Evolutionary conservation across 2,113 vertebrate genomes (phyloP), one percentile per base, ranked within the genome.

Genomic region (Amblyornis subalaris): DNA sequence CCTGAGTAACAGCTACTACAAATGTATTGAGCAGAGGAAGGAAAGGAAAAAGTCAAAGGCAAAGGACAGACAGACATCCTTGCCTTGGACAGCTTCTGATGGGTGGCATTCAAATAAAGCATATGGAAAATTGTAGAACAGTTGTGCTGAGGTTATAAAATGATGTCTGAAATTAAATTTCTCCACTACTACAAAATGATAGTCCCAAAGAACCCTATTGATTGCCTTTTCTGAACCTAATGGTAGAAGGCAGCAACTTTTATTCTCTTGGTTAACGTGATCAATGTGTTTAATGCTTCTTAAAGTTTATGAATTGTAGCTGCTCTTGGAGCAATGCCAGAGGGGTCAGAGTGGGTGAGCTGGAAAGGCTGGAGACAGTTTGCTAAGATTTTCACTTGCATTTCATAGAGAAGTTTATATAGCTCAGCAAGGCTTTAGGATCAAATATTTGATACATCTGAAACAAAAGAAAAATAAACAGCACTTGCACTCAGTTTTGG

Each of bases 81-180:
- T 86, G 94, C 54, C 66, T 90, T 61, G 70, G 93, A 70, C 73
- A 94, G 80, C 53, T 85, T 91, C 84, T 91, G 70, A 75, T 87
- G 89, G 88, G 93, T 87, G 89, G 48, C 50, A 65, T 82, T 96
- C 86, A 92, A 91, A 94, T 92, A 91, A 91, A 94, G 73, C 95
- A 96, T 96, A 95, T 93, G 92, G 95, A 96, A 94, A 96, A 96
- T 65, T 89, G 93, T 69, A 55, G 86, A 95, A 94, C 96, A 95
- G 95, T 96, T 96, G 96, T 76, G 67, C 50, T 79, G 91, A 89
- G 93, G 96, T 96, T 89, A 95, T 95, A 96, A 96, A 94, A 61
- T 50, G 72, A 96, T 79, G 73, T 29, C 66, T 92, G 87, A 92
- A 96, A 96, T 94, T 92, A 90, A 86, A 95, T 94, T 92, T 87